phyloP scores from a whole-genome alignment of 2,888 invertebrate species.

The Eupeodes luniger region DNA sequence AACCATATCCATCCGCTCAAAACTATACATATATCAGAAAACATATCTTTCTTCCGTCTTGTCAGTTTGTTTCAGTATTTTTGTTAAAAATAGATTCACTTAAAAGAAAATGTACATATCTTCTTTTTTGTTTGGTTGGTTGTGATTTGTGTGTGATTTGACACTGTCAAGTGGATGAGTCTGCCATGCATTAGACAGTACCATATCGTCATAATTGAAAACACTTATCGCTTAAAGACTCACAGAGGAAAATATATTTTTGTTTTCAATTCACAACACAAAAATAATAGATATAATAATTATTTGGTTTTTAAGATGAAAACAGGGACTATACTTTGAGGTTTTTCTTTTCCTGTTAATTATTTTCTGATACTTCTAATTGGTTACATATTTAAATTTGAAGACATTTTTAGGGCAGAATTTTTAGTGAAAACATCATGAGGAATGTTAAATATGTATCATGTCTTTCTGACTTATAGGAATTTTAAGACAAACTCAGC shows the following conservation, averaged over 20 bases:
- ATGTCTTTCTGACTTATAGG: not conserved
- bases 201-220: conserved; percentile 22
- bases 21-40: not conserved
- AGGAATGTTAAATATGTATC: not conserved
- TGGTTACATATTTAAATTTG: conserved; percentile 22
- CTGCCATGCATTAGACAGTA: not conserved
- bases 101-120: not conserved
- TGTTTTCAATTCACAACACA: conserved; percentile 27
- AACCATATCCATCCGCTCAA: conserved; percentile 21
- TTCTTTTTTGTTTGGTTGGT: not conserved
- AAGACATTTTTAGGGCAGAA: not conserved
- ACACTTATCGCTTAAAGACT: conserved; percentile 63
- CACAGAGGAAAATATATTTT: conserved; percentile 24
- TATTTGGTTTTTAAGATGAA: conserved; percentile 1
- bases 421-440: not conserved
- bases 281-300: conserved; percentile 16
- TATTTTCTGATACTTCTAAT: conserved; percentile 32
- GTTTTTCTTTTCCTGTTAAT: conserved; percentile 20
- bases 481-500: not conserved
- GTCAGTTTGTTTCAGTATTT: not conserved
- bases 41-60: not conserved
- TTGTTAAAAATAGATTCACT: conserved; percentile 45
- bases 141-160: conserved; percentile 62
- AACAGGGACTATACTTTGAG: not conserved
- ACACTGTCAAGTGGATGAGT: conserved; percentile 69